Base-by-base conservation (phyloP, 2,113 vertebrate species). In the Phainopepla nitens region DNA sequence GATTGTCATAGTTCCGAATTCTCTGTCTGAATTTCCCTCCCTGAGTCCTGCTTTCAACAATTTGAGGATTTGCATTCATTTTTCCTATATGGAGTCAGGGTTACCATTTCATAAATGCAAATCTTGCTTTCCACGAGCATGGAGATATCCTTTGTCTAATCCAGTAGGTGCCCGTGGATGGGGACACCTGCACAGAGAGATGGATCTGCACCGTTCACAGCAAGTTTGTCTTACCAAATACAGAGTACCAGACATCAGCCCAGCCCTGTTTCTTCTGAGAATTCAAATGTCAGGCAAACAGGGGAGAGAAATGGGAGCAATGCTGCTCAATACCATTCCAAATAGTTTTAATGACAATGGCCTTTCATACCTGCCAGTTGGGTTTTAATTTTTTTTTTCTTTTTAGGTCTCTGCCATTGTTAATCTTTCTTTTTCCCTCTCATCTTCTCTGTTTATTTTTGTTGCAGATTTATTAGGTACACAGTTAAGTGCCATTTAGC, bases 391-490 rank as follows among this genome's bases (percentile, higher is more conserved):
- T 41, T 20, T 14, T 47, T 85, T 57, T 57, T 56, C 64, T 62
- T 66, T 79, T 57, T 21, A 47, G 25, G 15, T 77, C 45, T 85
- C 66, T 81, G 79, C 25, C 54, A 61, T 90, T 90, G 87, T 95
- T 96, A 92, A 80, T 80, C 54, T 87, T 69, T 83, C 89, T 12
- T 7, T 80, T 8, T 9, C 76, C 6, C 57, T 62, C 81, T 84
- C 73, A 36, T 95, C 79, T 70, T 50, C 84, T 88, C 80, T 97
- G 94, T 98, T 98, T 98, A 94, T 98, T 98, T 97, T 98, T 64
- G 66, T 97, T 97, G 82, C 86, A 77, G 96, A 96, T 97, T 97
- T 97, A 97, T 97, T 95, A 94, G 96, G 96, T 92, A 94, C 81
- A 62, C 94, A 84, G 96, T 90, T 96, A 98, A 97, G 96, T 94